Evolutionary conservation across 2,888 invertebrate species (phyloP), one percentile per base, ranked within the genome.

Genomic region (Tipula confusa): DNA sequence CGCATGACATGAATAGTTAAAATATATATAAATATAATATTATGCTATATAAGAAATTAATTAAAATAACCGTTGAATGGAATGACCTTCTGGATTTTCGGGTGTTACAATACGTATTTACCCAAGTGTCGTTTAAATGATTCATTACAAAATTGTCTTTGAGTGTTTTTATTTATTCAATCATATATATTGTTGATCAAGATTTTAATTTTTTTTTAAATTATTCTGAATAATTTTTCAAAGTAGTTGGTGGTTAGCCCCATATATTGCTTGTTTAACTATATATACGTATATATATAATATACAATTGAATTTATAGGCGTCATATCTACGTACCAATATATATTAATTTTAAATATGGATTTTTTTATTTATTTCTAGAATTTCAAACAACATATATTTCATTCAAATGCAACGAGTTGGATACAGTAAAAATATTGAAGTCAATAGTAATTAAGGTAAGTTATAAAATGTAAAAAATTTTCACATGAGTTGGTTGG

Each of bases 371-470:
- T 24, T 64, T 24, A 9, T 64, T 64, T 64, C 64, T 15, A 64
- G 64, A 64, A 64, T 64, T 64, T 24, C 64, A 24, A 64, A 24
- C 64, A 64, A 64, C 64, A 64, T 64, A 64, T 64, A n/a, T n/a
- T n/a, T n/a, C n/a, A n/a, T 64, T 64, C 64, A 64, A 64, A 64
- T 64, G 64, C 64, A 64, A 64, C 64, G 64, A 64, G 64, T 64
- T 64, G 64, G 64, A 64, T 64, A 64, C 24, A 64, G 24, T 24
- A n/a, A n/a, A n/a, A 64, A 64, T 64, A 64, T 24, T 24, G 24
- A 64, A 64, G 64, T 64, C 64, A 64, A 64, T 64, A 18, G 9
- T 24, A 64, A 24, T 64, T 64, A n/a, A 64, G 64, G 64, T 64
- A 64, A 64, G 64, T 64, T 64, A 64, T 64, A 9, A 15, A 18